phyloP scores from a whole-genome alignment of 2,888 invertebrate species.

The Scaptomyza cyrtandrae region DNA sequence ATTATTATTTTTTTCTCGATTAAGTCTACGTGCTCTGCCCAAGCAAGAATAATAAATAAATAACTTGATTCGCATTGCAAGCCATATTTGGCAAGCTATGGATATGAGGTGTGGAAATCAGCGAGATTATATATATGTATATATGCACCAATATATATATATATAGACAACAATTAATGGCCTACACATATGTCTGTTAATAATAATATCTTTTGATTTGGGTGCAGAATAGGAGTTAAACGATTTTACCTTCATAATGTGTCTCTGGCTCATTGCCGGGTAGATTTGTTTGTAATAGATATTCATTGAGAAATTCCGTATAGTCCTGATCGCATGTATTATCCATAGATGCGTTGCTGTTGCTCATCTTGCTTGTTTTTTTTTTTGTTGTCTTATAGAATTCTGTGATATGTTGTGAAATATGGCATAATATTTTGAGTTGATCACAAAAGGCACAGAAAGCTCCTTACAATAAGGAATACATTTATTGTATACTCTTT shows the following conservation, averaged over 20 bases:
- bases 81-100: constrained; percentile 1
- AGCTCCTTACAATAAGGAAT: constrained; percentile 12
- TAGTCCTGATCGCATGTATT: constrained; percentile 83
- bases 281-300: constrained; percentile 81
- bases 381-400: constrained; percentile 20
- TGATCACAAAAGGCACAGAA: constrained; percentile 38
- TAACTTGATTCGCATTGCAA: constrained; percentile 4
- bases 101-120: constrained; percentile 9
- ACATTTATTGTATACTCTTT: constrained; percentile 2
- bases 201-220: not conserved
- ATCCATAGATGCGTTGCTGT: constrained; percentile 79
- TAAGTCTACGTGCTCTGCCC: not conserved
- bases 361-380: constrained; percentile 66
- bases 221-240: not conserved
- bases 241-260: constrained; percentile 82
- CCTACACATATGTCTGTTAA: not conserved
- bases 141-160: not conserved
- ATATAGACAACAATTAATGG: not conserved
- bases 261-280: constrained; percentile 81
- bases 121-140: not conserved
- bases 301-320: constrained; percentile 83
- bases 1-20: not conserved
- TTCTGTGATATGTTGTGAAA: constrained; percentile 30
- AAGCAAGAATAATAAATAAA: not conserved
- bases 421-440: constrained; percentile 58